Evolutionary conservation across 2,888 invertebrate species (phyloP).

Genomic region (Lydus trimaculatus): DNA sequence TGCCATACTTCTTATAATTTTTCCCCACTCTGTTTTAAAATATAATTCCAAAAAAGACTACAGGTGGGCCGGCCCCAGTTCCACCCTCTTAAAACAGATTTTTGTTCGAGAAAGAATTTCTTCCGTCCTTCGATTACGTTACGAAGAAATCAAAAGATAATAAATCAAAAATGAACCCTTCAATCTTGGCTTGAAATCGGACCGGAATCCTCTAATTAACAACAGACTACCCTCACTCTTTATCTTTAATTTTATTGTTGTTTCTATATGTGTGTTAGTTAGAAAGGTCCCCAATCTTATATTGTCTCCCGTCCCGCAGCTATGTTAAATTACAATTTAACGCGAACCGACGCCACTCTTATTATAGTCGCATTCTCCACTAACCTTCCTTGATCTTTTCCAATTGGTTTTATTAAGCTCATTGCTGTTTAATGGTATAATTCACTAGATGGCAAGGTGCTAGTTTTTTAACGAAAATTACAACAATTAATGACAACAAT

Average conservation of each 20-base stretch:
- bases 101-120: neutral
- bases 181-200: neutral
- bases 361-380: constrained; percentile 54
- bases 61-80: constrained; percentile 9
- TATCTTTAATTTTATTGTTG: neutral
- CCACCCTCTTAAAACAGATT: neutral
- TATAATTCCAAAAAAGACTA: neutral
- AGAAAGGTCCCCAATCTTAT: neutral
- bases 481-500: constrained; percentile 6
- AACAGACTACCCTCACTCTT: neutral
- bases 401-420: constrained; percentile 52
- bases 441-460: constrained; percentile 45
- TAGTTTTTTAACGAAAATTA: constrained; percentile 23
- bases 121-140: neutral
- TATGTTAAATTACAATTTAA: constrained; percentile 44
- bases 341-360: constrained; percentile 54
- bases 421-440: constrained; percentile 47
- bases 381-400: constrained; percentile 54
- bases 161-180: neutral
- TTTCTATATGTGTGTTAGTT: neutral
- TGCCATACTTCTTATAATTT: constrained; percentile 39
- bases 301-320: constrained; percentile 28
- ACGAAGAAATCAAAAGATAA: neutral
- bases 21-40: constrained; percentile 9
- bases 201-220: constrained; percentile 3